Base-by-base conservation (phyloP, 2,113 vertebrate genomes). In the Ameiurus melas region DNA sequence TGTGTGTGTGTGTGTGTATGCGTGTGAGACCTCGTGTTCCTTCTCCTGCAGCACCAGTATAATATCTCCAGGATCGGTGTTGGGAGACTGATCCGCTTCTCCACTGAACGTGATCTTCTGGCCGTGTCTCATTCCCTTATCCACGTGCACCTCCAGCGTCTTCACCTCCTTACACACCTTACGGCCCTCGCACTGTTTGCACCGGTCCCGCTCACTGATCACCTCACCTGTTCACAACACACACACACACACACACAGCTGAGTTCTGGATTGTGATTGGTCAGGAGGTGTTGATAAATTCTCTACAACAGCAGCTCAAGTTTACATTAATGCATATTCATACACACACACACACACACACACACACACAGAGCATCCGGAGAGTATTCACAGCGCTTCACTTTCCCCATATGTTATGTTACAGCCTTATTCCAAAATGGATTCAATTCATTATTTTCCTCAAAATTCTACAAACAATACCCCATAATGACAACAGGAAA, bases 101-200 rank as follows among this genome's bases (percentile, higher is more conserved):
- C 99, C 99, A 78, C 96, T 96, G 92, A 99, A 99, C 5, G 97
- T 99, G 94, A 99, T 99, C 94, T 98, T 97, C 88, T 99, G 99
- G 25, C 99, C 99, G 66, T 99, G 98, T 91, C 94, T 99, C 99
- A 99, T 99, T 92, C 99, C 99, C 96, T 99, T 99, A 93, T 99
- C 99, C 92, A 99, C 97, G 22, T 99, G 98, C 90, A 99, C 99
- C 94, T 99, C 99, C 92, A 99, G 95, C 90, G 99, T 98, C 94
- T 99, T 99, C 6, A 98, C 97, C 93, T 99, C 98, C 96, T 99
- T 99, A 87, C 97, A 96, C 91, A 99, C 98, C 91, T 99, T 99
- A 92, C 98, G 99, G 68, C 99, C 99, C 94, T 99, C 99, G 90
- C 99, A 99, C 94, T 99, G 98, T 97, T 97, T 99, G 96, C 99